Base-by-base conservation (phyloP, 2,797 vertebrate genomes). In the Margarornis squamiger region DNA sequence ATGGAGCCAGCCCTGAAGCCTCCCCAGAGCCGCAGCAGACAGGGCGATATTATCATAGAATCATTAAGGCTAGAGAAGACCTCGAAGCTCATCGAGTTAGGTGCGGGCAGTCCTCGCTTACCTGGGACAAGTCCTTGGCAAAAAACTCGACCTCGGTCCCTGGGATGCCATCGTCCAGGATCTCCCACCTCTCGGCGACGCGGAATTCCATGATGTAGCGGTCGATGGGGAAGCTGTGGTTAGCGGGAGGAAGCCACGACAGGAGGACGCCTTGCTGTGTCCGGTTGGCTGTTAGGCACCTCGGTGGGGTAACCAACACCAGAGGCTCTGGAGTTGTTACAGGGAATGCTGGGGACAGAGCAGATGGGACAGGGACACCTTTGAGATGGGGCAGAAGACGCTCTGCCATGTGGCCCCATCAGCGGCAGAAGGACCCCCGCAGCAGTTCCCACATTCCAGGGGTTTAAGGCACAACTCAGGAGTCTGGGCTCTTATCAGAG, bases 221-320 rank as follows among this genome's bases (percentile, higher is more conserved):
- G 97, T 99, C 99, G 8, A 99, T 98, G 34, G 99, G 99, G 70
- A 99, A 99, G 95, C 98, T 99, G 98, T 99, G 99, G 98, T 99
- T 99, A 96, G 98, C 99, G 21, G 99, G 99, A 83, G 99, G 99
- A 92, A 99, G 99, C 99, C 99, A 99, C 12, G 99, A 99, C 96
- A 99, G 98, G 92, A 99, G 98, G 95, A 99, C 99, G 96, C 99
- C 99, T 97, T 99, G 99, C 98, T 99, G 99, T 95, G 99, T 99
- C 98, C 99, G 98, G 96, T 99, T 99, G 98, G 99, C 99, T 98
- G 99, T 99, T 98, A 99, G 99, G 99, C 99, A 99, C 99, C 99
- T 98, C 96, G 99, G 99, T 99, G 99, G 99, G 98, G 99, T 99
- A 98, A 99, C 98, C 98, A 99, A 99, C 99, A 99, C 99, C 98